Conservation (phyloP, 2,797 vertebrate species). For the Pogonophryne albipinna region DNA sequence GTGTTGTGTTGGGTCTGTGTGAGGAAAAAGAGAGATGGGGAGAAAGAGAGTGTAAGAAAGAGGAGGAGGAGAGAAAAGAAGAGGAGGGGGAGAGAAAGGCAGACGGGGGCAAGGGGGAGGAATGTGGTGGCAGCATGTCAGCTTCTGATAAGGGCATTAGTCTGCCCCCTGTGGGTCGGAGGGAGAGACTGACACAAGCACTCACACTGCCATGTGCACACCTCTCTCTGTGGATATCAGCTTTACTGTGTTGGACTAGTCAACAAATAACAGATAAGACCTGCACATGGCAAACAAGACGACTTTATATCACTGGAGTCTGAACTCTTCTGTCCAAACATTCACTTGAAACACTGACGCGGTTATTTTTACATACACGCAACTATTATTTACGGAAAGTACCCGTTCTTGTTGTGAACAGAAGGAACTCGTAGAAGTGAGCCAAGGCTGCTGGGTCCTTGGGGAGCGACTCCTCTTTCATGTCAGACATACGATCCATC, state of each 20-base stretch:
- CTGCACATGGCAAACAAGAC: constrained; percentile 59
- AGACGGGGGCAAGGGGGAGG: constrained; percentile 66
- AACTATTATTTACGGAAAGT: constrained; percentile 29
- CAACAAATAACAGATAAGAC: constrained; percentile 76
- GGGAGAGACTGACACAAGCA: constrained; percentile 66
- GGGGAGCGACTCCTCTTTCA: constrained; percentile 78
- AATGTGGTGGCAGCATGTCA: constrained; percentile 80
- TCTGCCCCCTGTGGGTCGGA: constrained; percentile 83
- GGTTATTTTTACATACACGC: constrained; percentile 33
- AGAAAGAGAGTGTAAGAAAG: constrained; percentile 41
- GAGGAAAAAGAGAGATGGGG: constrained; percentile 30
- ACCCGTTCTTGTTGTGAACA: constrained; percentile 51
- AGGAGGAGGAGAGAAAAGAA: constrained; percentile 33
- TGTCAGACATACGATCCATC: constrained; percentile 81
- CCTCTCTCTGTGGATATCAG: constrained; percentile 72
- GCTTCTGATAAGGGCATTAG: constrained; percentile 86
- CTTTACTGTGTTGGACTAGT: constrained; percentile 72
- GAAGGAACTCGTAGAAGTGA: constrained; percentile 58
- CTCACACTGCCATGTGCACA: constrained; percentile 21
- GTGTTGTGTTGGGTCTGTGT: constrained; percentile 49
- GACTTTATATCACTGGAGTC: constrained; percentile 55
- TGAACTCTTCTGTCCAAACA: constrained; percentile 54
- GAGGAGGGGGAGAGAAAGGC: constrained; percentile 29
- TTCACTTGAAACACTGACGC: constrained; percentile 34
- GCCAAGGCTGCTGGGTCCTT: constrained; percentile 72